A percentile compares a stretch with the other conserved stretches of the same genome.
Conservation (phyloP, 1,140 invertebrate genomes). For the Lordiphosa stackelbergi region DNA sequence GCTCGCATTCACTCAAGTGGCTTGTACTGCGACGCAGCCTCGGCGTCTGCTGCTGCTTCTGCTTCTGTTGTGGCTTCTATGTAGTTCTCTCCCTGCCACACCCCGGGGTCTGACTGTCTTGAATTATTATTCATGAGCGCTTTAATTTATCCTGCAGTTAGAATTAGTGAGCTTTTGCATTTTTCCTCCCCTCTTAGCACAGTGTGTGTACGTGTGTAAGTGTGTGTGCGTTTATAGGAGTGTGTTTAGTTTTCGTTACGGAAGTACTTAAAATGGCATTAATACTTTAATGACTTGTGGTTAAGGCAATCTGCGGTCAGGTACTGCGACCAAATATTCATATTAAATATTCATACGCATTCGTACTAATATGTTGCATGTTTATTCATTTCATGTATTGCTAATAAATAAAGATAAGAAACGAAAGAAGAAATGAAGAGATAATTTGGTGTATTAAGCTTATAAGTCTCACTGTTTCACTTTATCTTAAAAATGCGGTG, state of each 20-base stretch:
- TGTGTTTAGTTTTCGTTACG: slow-evolving; percentile 60
- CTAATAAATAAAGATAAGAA: slow-evolving; percentile 26
- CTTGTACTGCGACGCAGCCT: slow-evolving; percentile 15
- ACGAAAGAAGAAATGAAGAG: slow-evolving; percentile 4
- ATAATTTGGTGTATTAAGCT: background rate
- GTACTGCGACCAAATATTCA: slow-evolving; percentile 48
- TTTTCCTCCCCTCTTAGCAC: slow-evolving; percentile 45
- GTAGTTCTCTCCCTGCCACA: too few species aligned
- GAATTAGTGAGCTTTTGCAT: slow-evolving; percentile 70
- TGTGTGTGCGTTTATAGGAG: slow-evolving; percentile 7
- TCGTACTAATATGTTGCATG: slow-evolving; percentile 23
- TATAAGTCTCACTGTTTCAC: too few species aligned
- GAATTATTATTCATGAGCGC: slow-evolving; percentile 73
- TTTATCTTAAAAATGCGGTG: too few species aligned
- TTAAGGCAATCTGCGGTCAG: slow-evolving; percentile 66
- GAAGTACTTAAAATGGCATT: slow-evolving; percentile 72
- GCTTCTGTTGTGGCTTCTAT: slow-evolving; percentile 7
- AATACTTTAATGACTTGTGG: slow-evolving; percentile 73
- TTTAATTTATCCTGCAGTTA: slow-evolving; percentile 74
- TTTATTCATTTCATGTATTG: slow-evolving; percentile 38
- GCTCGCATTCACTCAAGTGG: slow-evolving; percentile 40
- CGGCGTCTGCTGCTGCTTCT: slow-evolving; percentile 23
- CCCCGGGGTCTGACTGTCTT: slow-evolving; percentile 41
- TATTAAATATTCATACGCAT: slow-evolving; percentile 61
- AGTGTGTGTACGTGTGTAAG: slow-evolving; percentile 3